Conservation (phyloP, 2,113 vertebrate species). For the Mastomys natalensis region DNA sequence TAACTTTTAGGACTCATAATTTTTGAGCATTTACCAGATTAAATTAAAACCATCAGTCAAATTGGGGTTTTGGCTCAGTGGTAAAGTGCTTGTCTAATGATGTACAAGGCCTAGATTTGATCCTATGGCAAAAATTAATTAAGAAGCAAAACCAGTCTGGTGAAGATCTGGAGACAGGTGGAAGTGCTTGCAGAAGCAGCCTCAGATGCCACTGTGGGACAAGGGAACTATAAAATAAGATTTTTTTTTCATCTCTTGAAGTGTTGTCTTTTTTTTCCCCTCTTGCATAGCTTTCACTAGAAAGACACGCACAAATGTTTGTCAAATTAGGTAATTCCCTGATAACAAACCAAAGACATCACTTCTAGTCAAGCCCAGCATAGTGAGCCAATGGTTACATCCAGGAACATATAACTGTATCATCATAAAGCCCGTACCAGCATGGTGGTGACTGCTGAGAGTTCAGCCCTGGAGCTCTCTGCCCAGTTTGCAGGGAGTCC, state of each 20-base stretch:
- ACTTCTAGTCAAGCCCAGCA: not conserved
- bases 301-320: not conserved
- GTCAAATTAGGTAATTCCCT: not conserved
- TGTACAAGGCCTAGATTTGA: not conserved
- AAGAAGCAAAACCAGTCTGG: not conserved
- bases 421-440: not conserved
- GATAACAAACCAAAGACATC: not conserved
- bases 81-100: not conserved
- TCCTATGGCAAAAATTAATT: not conserved
- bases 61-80: not conserved
- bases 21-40: conserved; percentile 46
- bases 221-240: not conserved
- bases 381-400: not conserved
- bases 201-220: not conserved
- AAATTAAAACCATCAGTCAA: conserved; percentile 27
- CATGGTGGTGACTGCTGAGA: too few species aligned
- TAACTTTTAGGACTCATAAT: conserved; percentile 19
- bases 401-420: not conserved
- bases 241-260: not conserved
- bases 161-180: not conserved
- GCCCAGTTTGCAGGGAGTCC: not conserved
- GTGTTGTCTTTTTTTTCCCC: not conserved
- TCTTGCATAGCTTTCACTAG: not conserved
- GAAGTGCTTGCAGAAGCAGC: conserved; percentile 1
- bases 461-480: not conserved